phyloP scores from a whole-genome alignment of 2,888 invertebrate genomes.

The Harpalus rubripes region DNA sequence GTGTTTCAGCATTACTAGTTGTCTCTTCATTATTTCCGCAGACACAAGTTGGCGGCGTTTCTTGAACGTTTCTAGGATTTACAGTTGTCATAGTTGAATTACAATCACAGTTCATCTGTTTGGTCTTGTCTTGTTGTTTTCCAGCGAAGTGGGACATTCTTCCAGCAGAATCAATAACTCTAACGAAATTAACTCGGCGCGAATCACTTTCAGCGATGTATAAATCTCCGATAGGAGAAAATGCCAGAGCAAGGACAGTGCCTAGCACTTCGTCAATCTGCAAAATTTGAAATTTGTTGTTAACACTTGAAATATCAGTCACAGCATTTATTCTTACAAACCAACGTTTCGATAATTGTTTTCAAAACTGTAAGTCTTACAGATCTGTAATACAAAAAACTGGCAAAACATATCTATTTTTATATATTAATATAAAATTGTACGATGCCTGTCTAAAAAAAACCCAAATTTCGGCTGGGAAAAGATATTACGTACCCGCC shows the following conservation, averaged over 20 bases:
- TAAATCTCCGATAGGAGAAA: constrained; percentile 94
- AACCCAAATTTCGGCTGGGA: no score
- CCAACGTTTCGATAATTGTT: no score
- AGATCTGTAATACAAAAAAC: no score
- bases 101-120: constrained; percentile 81
- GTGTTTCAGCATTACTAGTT: constrained; percentile 89
- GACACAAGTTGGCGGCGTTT: constrained; percentile 74
- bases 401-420: no score
- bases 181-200: constrained; percentile 88
- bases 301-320: neutral
- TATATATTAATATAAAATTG: no score
- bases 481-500: no score
- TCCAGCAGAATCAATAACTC: constrained; percentile 93
- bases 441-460: no score
- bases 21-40: constrained; percentile 79
- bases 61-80: constrained; percentile 76
- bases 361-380: no score
- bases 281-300: constrained; percentile 46
- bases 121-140: constrained; percentile 84
- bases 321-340: no score
- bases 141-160: constrained; percentile 95
- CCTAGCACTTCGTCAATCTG: constrained; percentile 82
- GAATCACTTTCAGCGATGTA: constrained; percentile 97
- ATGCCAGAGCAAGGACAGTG: constrained; percentile 92
- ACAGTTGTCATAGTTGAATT: constrained; percentile 80